phyloP scores from a whole-genome alignment of 2,113 vertebrate species.

The Furnarius figulus region DNA sequence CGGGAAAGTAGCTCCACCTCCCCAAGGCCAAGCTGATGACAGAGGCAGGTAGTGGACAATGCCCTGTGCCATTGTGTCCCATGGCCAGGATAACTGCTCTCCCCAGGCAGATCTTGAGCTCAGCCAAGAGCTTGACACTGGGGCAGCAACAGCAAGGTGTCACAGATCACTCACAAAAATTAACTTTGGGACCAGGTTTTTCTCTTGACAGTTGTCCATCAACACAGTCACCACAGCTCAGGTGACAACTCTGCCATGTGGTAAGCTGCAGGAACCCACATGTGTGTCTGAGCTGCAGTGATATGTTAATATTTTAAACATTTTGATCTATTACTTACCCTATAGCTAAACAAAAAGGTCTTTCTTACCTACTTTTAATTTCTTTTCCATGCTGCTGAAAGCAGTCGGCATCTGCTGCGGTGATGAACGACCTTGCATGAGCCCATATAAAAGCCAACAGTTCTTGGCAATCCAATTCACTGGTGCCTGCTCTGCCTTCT shows the following conservation, averaged over 20 bases:
- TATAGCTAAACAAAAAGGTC: conserved; percentile 3
- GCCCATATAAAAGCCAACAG: background rate
- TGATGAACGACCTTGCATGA: background rate
- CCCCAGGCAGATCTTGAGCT: background rate
- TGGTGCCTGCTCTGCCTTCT: background rate
- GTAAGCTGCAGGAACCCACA: background rate
- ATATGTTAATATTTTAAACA: background rate
- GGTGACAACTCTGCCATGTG: background rate
- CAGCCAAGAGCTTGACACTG: background rate
- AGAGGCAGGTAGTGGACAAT: background rate
- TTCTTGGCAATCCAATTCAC: background rate
- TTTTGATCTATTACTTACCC: conserved; percentile 37
- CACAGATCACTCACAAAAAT: background rate
- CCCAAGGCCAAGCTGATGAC: background rate
- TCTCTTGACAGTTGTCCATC: background rate
- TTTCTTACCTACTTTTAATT: conserved; percentile 18
- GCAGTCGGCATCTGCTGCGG: accelerated
- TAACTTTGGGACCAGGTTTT: background rate
- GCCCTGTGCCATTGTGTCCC: accelerated
- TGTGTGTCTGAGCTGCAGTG: background rate
- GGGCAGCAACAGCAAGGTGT: background rate
- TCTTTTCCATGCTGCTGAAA: background rate
- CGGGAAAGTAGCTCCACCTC: background rate
- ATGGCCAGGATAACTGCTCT: background rate
- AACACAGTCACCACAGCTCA: background rate